These are phyloP conservation scores for Herpailurus yagouaroundi DNA, from an alignment of 2,113 vertebrate species.

Conservation along the genomic window DNA sequence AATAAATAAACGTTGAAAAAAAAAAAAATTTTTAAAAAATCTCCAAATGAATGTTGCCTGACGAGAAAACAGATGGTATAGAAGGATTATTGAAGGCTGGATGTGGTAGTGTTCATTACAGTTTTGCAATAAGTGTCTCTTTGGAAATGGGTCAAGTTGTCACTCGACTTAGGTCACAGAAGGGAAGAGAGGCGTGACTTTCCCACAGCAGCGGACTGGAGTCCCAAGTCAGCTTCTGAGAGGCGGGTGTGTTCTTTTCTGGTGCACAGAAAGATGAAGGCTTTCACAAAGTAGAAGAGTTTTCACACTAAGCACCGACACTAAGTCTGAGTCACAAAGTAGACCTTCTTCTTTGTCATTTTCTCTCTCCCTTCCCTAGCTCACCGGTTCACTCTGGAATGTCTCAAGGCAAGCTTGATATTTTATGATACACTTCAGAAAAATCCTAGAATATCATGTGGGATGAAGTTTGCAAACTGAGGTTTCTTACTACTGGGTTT, in stretches of 20 bases:
- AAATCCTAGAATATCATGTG: not conserved
- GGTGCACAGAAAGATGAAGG: not conserved
- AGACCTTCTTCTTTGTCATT: not conserved
- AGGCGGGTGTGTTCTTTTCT: not conserved
- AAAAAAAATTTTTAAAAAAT: no score
- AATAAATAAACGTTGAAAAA: no score
- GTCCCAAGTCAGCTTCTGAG: not conserved
- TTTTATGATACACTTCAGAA: not conserved
- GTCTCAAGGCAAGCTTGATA: not conserved
- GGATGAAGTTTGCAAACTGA: not conserved
- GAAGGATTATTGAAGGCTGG: not conserved
- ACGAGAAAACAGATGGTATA: not conserved
- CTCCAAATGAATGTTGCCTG: not conserved
- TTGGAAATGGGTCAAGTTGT: conserved; percentile 34
- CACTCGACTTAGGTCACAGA: not conserved
- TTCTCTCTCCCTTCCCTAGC: not conserved
- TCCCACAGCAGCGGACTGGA: not conserved
- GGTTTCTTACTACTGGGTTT: not conserved
- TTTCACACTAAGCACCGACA: not conserved
- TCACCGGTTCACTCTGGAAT: not conserved
- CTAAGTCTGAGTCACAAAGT: not conserved
- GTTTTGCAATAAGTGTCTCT: not conserved
- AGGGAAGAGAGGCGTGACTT: not conserved
- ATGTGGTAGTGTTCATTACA: not conserved
- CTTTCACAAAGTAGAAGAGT: not conserved